phyloP scores from a whole-genome alignment of 2,113 vertebrate genomes.

The Macquaria australasica region DNA sequence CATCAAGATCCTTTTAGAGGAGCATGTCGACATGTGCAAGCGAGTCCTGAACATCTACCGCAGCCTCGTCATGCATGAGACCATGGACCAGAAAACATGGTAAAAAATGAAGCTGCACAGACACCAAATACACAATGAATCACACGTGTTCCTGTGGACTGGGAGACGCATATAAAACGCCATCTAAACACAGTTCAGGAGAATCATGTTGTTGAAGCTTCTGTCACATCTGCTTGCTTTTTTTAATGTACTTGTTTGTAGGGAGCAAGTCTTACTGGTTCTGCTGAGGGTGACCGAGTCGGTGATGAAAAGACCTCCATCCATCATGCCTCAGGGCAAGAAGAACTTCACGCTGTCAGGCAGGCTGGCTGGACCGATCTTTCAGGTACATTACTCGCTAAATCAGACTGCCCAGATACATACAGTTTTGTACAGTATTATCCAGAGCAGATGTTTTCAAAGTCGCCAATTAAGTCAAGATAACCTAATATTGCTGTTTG shows the following conservation, averaged over 20 bases:
- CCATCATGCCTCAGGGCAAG: constrained; percentile 93
- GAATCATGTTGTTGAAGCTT: background rate
- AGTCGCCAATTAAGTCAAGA: too few species aligned
- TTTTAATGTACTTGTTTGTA: constrained; percentile 65
- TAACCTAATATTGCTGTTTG: too few species aligned
- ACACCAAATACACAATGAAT: background rate
- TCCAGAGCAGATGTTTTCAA: background rate
- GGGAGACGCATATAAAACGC: background rate
- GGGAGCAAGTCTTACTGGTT: constrained; percentile 97
- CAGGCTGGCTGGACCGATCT: constrained; percentile 95
- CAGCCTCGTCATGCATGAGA: constrained; percentile 97
- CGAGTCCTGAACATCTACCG: constrained; percentile 99
- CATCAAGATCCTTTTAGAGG: constrained; percentile 94
- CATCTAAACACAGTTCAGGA: background rate
- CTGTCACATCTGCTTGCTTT: background rate
- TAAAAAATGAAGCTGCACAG: constrained; percentile 72
- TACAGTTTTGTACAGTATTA: background rate
- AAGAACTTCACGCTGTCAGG: constrained; percentile 95
- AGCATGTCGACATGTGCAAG: constrained; percentile 99
- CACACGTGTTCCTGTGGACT: background rate
- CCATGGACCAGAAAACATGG: constrained; percentile 99
- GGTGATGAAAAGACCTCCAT: constrained; percentile 96
- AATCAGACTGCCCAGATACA: background rate
- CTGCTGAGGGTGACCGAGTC: constrained; percentile 97
- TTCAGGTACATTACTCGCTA: constrained; percentile 86